Base-by-base conservation (phyloP, 2,113 vertebrate genomes). In the Oreochromis aureus region DNA sequence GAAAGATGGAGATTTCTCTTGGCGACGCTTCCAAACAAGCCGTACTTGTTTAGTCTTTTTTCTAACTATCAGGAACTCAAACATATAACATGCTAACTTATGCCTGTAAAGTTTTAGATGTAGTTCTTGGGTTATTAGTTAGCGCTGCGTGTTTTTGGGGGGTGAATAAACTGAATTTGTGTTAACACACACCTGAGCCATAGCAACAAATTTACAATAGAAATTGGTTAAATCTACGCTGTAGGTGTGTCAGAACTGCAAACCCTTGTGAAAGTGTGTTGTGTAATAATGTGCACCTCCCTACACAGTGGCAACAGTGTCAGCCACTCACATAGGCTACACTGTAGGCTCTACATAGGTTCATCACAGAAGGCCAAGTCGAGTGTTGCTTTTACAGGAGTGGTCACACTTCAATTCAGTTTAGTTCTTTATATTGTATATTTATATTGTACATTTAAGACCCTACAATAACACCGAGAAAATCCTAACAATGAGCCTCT, bases 21-120 rank as follows among this genome's bases (percentile, higher is more conserved):
- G 63, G 1, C 0, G 11, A 69, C 63, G 1, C 19, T 15, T 41
- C 34, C 1, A 1, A 69, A 69, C 19, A 0, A 9, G 63, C 5
- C 2, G 2, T 1, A 1, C 32, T 3, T 41, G 63, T 41, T 69
- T 41, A 69, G 11, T 41, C 36, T 69, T 41, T 69, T 22, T 69
- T 69, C 63, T 24, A 41, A 69, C 36, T 41, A 2, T 69, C 63
- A 69, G 19, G 7, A 69, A 30, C 24, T 30, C 27, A 7, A 58
- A 66, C 34, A 22, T 13, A 5, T 66, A 66, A 13, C 61, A 66
- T 0, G 61, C 34, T 69, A 15, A 22, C 36, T 69, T 39, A 41
- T 2, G 0, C 63, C n/a, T 41, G 63, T 22, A 69, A 13, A 0
- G 2, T 69, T 69, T 41, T 2, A 41, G 36, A 69, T 41, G 63